These are phyloP conservation scores for Esox masquinongy DNA, from an alignment of 2,797 vertebrate species.

Conservation along the genomic window DNA sequence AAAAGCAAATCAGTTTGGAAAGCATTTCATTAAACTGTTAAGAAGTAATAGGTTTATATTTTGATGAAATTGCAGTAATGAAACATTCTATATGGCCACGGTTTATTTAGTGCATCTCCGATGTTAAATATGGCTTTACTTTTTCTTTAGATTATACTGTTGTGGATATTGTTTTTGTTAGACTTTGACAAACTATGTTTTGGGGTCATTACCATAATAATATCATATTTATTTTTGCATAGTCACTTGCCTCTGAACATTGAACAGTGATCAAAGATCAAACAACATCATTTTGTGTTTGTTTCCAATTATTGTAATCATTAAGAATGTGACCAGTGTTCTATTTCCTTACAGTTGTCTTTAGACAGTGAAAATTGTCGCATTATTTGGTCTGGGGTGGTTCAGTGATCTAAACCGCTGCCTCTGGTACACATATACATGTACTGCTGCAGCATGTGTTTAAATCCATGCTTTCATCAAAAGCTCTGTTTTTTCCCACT, in stretches of 20 bases:
- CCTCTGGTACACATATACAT: no score
- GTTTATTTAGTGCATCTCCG: not conserved
- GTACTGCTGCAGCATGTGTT: no score
- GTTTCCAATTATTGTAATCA: no score
- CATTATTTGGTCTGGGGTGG: no score
- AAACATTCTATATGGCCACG: not conserved
- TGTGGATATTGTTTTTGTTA: not conserved
- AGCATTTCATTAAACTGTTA: not conserved
- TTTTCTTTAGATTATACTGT: not conserved
- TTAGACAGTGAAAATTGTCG: no score
- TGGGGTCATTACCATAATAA: not conserved
- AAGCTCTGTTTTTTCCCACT: no score
- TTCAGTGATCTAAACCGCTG: no score
- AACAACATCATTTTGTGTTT: no score
- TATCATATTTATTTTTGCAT: not conserved
- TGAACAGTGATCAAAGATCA: no score
- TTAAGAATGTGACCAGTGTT: no score
- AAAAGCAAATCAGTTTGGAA: not conserved
- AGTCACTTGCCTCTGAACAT: not conserved
- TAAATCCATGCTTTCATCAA: no score
- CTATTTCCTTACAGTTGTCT: no score
- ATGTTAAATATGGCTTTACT: not conserved
- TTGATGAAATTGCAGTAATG: not conserved
- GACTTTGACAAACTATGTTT: not conserved
- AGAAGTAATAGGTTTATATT: slow-evolving; percentile 2